Base-by-base conservation (phyloP, 2,888 invertebrate species). In the Trachelus tabidus region DNA sequence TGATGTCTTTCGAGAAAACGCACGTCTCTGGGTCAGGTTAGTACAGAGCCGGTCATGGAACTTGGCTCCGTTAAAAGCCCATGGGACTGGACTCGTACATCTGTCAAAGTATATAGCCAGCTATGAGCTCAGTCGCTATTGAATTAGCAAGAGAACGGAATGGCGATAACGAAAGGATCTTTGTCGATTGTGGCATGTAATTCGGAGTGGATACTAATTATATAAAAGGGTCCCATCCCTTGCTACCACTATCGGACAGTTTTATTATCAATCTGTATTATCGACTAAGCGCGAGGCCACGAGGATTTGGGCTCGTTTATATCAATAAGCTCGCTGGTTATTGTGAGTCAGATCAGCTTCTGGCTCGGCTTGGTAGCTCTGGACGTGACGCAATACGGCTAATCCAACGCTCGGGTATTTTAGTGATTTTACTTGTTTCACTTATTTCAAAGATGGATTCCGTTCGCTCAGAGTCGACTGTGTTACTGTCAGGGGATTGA, bases 191-290 rank as follows among this genome's bases (percentile, higher is more conserved):
- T 6, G 6, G 23, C 56, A 56, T 56, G 23, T 23, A 56, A 56
- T 23, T 56, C 56, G 4, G 31, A 71, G 71, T 71, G 71, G 71
- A 71, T 33, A 31, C 71, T 31, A 71, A 71, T 71, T 71, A 71
- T 71, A 71, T 33, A 31, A 15, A n/a, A 69, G 69, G 56, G 56
- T 23, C 23, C 23, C 23, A 15, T 15, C 56, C 56, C 23, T 23
- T 23, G 9, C 33, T 23, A n/a, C 12, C 71, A 12, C 31, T 34
- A 34, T 34, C 71, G 12, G 71, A 71, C 31, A 71, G 34, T 31
- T 71, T 71, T 34, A 34, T 56, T 34, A 71, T 71, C 71, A 71
- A 71, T 71, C 71, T 71, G 71, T 31, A 31, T 71, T 71, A 71
- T 12, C 71, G 33, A 9, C 56, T 56, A 56, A 56, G 23, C 23